Percentiles rank a stretch among this genome's conserved stretches.
Conservation (phyloP, 35 echinoderm and acorn worm genomes). For the Amphiura filiformis region DNA sequence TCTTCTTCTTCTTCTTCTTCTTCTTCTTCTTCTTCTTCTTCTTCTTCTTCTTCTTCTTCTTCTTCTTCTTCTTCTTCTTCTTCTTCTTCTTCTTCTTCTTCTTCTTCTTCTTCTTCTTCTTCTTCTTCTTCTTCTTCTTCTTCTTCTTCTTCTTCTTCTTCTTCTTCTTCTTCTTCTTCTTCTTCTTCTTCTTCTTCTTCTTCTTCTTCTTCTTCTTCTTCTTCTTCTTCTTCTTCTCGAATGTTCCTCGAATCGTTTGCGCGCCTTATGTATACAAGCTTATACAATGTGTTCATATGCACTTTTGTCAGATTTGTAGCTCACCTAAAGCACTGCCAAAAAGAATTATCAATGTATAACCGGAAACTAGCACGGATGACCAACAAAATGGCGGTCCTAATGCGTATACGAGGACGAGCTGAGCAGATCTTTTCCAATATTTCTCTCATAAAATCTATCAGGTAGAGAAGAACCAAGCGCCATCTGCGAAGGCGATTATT, state of each 20-base stretch:
- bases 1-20: slow-evolving; percentile 5
- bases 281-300: too few relatives aligned
- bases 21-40: slow-evolving; percentile 6
- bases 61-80: slow-evolving; percentile 5
- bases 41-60: slow-evolving; percentile 5
- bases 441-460: too few relatives aligned
- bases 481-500: too few relatives aligned
- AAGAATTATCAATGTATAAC: too few relatives aligned
- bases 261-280: too few relatives aligned
- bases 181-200: slow-evolving; percentile 5
- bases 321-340: too few relatives aligned
- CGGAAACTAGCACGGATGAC: too few relatives aligned
- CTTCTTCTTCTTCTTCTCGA: slow-evolving; percentile 1
- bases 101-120: slow-evolving; percentile 5
- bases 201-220: slow-evolving; percentile 6
- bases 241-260: not conserved
- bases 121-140: slow-evolving; percentile 5
- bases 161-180: slow-evolving; percentile 5
- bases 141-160: slow-evolving; percentile 6
- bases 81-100: slow-evolving; percentile 6
- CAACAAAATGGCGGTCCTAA: too few relatives aligned
- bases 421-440: too few relatives aligned
- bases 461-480: too few relatives aligned
- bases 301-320: too few relatives aligned
- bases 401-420: too few relatives aligned